Evolutionary conservation across 2,113 vertebrate species (phyloP).

Genomic region (Ctenomys sociabilis): DNA sequence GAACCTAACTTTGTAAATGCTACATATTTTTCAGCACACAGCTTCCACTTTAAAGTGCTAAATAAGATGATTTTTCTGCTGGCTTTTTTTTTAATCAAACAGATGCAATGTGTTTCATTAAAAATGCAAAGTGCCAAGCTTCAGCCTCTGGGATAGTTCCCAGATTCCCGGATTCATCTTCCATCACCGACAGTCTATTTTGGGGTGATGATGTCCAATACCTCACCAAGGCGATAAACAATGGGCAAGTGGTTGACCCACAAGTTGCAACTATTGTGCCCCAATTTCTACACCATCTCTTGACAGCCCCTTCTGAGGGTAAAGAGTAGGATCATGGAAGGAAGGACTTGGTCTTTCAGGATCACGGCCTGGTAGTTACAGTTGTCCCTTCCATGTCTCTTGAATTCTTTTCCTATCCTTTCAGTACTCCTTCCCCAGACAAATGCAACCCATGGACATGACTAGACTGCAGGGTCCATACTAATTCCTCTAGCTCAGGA

Average conservation of each 20-base stretch:
- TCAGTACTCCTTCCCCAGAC: neutral
- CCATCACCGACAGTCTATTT: neutral
- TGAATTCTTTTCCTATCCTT: neutral
- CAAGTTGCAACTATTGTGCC: no score
- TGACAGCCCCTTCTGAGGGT: neutral
- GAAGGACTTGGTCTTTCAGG: neutral
- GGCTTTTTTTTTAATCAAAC: conserved; percentile 29
- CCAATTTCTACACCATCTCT: neutral
- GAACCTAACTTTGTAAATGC: conserved; percentile 7
- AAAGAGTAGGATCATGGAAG: neutral
- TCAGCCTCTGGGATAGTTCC: neutral
- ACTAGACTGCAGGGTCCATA: neutral
- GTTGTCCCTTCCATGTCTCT: neutral
- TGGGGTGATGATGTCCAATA: neutral
- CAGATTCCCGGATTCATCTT: conserved; percentile 2
- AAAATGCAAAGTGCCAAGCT: conserved; percentile 3
- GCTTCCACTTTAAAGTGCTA: neutral
- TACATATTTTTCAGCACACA: neutral
- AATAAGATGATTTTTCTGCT: neutral
- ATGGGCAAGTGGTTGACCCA: neutral
- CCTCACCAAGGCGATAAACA: neutral
- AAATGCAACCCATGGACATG: neutral
- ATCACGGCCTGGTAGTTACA: neutral
- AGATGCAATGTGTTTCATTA: neutral
- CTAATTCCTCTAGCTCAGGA: no score